Percentiles rank a stretch among this genome's conserved stretches.
These are phyloP conservation scores for Deladenus siricidicola DNA, from an alignment of 2,888 invertebrate species.

Conservation along the genomic window DNA sequence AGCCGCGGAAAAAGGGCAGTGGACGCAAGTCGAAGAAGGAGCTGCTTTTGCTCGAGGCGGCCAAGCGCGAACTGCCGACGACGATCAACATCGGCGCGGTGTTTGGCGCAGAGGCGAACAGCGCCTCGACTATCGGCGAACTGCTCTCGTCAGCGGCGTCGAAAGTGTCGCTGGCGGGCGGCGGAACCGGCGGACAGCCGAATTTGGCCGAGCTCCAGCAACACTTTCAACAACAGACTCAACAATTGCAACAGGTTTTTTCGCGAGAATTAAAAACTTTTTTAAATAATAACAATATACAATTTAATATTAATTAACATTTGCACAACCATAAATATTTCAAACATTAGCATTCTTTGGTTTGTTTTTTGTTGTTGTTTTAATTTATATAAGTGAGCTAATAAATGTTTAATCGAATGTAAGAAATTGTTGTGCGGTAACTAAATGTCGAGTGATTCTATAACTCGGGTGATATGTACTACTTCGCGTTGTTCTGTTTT, in stretches of 20 bases:
- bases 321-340: too few relatives aligned
- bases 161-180: not conserved
- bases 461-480: too few relatives aligned
- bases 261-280: not conserved
- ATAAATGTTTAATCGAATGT: too few relatives aligned
- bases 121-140: not conserved
- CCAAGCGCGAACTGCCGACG: not conserved
- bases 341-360: too few relatives aligned
- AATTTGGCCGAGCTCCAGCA: not conserved
- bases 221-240: not conserved
- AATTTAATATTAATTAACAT: too few relatives aligned
- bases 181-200: not conserved
- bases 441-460: too few relatives aligned
- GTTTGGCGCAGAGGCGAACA: not conserved
- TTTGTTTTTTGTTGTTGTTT: too few relatives aligned
- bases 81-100: too few relatives aligned
- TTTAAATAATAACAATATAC: not conserved
- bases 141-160: not conserved
- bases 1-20: conserved; percentile 14
- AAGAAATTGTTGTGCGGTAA: too few relatives aligned
- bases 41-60: not conserved
- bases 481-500: too few relatives aligned
- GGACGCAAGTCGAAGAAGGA: conserved; percentile 14
- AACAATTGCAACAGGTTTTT: not conserved
- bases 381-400: too few relatives aligned